Conservation (phyloP, 2,113 vertebrate species). For the Rhabdornis inornatus region DNA sequence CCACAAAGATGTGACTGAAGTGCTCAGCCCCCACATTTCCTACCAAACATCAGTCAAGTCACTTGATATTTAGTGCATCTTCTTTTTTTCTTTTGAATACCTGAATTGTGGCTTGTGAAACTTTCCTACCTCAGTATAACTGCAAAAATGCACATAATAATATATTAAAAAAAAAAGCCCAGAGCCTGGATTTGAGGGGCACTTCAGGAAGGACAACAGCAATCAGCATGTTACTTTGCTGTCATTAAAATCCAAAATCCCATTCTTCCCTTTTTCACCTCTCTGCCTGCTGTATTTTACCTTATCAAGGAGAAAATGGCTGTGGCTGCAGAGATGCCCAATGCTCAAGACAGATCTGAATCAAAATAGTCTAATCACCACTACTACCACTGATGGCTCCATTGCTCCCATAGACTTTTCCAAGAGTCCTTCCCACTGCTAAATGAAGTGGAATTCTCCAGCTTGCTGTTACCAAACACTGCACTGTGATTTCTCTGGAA, state of each 20-base stretch:
- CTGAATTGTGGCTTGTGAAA: not conserved
- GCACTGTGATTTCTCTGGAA: not conserved
- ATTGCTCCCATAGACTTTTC: not conserved
- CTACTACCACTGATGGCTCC: not conserved
- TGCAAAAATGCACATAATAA: not conserved
- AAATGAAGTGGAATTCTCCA: not conserved
- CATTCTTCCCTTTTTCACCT: not conserved
- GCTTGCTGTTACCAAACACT: rapidly evolving
- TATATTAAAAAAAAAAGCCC: not conserved
- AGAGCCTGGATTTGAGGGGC: not conserved
- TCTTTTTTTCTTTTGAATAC: not conserved
- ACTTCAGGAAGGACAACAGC: not conserved
- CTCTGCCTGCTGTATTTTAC: not conserved
- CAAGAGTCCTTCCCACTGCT: not conserved
- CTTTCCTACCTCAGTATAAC: not conserved
- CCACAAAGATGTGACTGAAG: not conserved
- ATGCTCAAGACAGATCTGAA: not conserved
- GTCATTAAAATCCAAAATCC: not conserved
- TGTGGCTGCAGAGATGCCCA: not conserved
- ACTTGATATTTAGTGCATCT: rapidly evolving
- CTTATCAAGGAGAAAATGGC: not conserved
- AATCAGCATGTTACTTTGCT: not conserved
- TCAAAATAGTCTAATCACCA: not conserved
- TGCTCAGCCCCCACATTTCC: not conserved
- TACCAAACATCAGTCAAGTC: not conserved